Percentiles rank a stretch among this genome's conserved stretches.
These are phyloP conservation scores for Dynastes maya DNA, from an alignment of 2,888 invertebrate genomes.

Conservation along the genomic window DNA sequence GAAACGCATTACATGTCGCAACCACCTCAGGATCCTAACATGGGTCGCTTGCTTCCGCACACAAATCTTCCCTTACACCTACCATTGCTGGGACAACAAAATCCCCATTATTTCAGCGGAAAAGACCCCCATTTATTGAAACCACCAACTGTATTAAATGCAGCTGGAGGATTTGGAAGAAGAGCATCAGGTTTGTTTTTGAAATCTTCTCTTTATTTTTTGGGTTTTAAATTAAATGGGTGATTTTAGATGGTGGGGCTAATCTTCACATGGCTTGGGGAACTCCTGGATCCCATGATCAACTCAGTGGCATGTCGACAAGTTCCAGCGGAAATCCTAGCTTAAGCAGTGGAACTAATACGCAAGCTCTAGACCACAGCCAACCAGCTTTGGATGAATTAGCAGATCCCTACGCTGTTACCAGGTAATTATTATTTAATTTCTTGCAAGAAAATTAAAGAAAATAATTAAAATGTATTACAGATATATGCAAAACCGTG, in stretches of 20 bases:
- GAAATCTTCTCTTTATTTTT: neutral
- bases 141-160: conserved; percentile 92
- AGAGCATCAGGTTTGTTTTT: conserved; percentile 80
- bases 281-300: conserved; percentile 70
- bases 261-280: conserved; percentile 84
- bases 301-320: conserved; percentile 70
- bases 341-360: conserved; percentile 69
- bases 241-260: conserved; percentile 86
- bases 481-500: conserved; percentile 86
- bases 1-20: conserved; percentile 72
- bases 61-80: conserved; percentile 89
- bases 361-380: conserved; percentile 70
- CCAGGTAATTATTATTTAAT: conserved; percentile 65
- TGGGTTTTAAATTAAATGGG: neutral
- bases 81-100: conserved; percentile 87
- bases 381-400: conserved; percentile 71
- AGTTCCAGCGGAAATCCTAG: conserved; percentile 72
- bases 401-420: conserved; percentile 72
- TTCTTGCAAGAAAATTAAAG: too few species aligned
- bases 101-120: conserved; percentile 88
- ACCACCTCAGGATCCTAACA: conserved; percentile 63
- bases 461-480: neutral
- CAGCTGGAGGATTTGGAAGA: conserved; percentile 87
- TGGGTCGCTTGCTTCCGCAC: conserved; percentile 77
- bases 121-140: conserved; percentile 95